Base-by-base conservation (phyloP, 2,888 invertebrate species). In the Brachynemurus nebulosus region DNA sequence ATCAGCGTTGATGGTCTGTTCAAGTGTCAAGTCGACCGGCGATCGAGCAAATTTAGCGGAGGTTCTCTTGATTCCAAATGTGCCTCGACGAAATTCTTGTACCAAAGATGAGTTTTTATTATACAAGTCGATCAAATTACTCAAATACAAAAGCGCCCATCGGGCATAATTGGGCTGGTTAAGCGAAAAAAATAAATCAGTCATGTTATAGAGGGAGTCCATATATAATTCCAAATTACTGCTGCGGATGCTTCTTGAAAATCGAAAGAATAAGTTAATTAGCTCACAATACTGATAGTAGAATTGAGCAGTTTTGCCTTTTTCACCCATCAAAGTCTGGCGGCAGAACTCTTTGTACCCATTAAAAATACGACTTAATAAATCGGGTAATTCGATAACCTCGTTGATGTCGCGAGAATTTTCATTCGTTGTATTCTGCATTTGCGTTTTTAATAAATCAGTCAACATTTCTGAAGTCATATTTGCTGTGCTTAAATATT, bases 331-430 rank as follows among this genome's bases (percentile, higher is more conserved):
- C 3, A 54, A 42, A 33, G 54, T 54, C 16, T 33, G 8, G 14
- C 33, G 16, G 33, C 51, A 44, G 40, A 50, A 53, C 7, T 51
- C n/a, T 51, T 54, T 50, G 42, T 55, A 54, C 12, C 47, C 46
- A 9, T 48, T 39, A 11, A 46, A 17, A 48, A 51, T 49, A 16
- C 38, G 37, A 46, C 20, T 49, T 45, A 53, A 47, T 49, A 48
- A 45, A 42, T 35, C 35, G 3, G 14, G 35, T 35, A 53, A 51
- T 30, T 46, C 51, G 34, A 50, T 45, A 18, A n/a, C 46, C 42
- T 52, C 17, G 35, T 35, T 44, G 40, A 44, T n/a, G 21, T 27
- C 30, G 27, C 1, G 18, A 1, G 4, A 30, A 39, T 14, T 30
- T 44, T 47, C 42, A 45, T 52, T 45, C 45, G 45, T 40, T 47